Conservation (phyloP, 1,140 invertebrate genomes). For the Helicoverpa armigera region DNA sequence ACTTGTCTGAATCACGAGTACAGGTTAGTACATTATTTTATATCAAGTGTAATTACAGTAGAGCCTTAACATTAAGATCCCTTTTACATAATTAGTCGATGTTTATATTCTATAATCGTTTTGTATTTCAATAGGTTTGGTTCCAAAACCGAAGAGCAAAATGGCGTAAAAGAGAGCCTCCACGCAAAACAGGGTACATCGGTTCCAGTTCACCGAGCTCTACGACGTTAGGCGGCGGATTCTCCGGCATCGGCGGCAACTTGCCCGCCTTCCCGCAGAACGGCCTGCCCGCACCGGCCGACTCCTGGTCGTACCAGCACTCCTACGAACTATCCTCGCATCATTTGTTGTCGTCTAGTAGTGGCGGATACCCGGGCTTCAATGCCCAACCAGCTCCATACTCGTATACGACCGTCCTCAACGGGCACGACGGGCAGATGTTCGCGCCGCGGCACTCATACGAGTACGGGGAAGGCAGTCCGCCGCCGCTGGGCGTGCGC, state of each 20-base stretch:
- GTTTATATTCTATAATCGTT: too few relatives aligned
- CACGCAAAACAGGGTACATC: conserved; percentile 95
- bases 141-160: conserved; percentile 97
- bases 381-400: conserved; percentile 85
- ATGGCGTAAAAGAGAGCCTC: conserved; percentile 99
- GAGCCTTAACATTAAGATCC: too few relatives aligned
- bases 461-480: conserved; percentile 89
- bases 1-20: conserved; percentile 96
- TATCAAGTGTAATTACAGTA: conserved; percentile 8
- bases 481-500: conserved; percentile 87
- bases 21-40: conserved; percentile 89
- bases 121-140: conserved; percentile 82
- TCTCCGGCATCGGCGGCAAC: conserved; percentile 88
- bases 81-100: too few relatives aligned
- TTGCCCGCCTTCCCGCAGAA: conserved; percentile 90
- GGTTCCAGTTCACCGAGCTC: conserved; percentile 89
- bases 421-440: conserved; percentile 89
- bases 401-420: conserved; percentile 90
- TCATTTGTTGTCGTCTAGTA: conserved; percentile 90
- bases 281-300: conserved; percentile 89
- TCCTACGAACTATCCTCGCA: conserved; percentile 91
- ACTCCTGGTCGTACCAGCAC: conserved; percentile 92
- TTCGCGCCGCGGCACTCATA: conserved; percentile 87
- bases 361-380: conserved; percentile 88
- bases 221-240: conserved; percentile 87